Evolutionary conservation across 2,113 vertebrate genomes (phyloP).

Genomic region (Thermophis baileyi): DNA sequence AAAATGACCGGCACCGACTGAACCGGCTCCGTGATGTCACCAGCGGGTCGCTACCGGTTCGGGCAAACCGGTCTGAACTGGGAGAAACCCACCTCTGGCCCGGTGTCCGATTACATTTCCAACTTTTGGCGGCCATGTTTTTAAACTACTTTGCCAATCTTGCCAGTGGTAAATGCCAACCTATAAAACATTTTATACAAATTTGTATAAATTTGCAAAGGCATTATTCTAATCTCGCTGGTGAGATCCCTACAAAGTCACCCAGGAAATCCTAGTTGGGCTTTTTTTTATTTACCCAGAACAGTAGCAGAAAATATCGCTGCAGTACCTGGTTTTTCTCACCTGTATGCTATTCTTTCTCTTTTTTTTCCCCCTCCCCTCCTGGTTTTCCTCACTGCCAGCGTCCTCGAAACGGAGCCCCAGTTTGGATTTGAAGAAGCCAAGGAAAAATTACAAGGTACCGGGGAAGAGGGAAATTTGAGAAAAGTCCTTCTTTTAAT

Average conservation of each 20-base stretch:
- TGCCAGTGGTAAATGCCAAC: too few relatives aligned
- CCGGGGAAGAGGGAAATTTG: background rate
- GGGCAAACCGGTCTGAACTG: too few relatives aligned
- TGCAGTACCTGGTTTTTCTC: background rate
- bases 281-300: background rate
- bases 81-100: too few relatives aligned
- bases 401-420: conserved; percentile 90
- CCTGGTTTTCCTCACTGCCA: conserved; percentile 47
- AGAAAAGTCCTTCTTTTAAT: background rate
- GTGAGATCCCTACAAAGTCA: background rate
- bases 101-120: too few relatives aligned
- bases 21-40: too few relatives aligned
- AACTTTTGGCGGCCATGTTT: too few relatives aligned
- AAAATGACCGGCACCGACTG: too few relatives aligned
- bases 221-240: too few relatives aligned
- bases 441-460: conserved; percentile 93
- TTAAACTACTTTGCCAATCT: too few relatives aligned
- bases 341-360: background rate
- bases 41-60: too few relatives aligned
- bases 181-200: too few relatives aligned
- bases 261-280: background rate
- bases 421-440: conserved; percentile 96
- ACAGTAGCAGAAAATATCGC: rapidly evolving
- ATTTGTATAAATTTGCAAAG: too few relatives aligned
- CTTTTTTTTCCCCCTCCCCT: background rate